Conservation (phyloP, 2,888 invertebrate genomes). For the Meteorus cinctellus region DNA sequence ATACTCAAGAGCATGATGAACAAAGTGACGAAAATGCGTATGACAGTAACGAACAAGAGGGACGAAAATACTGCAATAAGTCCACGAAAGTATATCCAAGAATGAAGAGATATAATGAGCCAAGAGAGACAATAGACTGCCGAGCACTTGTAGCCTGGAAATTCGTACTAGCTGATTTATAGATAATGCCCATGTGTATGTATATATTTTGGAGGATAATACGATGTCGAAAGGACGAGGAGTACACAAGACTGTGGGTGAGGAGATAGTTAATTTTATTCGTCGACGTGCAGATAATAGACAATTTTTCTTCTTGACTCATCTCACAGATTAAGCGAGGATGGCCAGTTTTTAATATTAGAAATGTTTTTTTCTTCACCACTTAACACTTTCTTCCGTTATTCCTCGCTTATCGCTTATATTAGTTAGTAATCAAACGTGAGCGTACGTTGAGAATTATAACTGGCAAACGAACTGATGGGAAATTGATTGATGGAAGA, state of each 20-base stretch:
- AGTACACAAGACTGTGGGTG: slow-evolving; percentile 33
- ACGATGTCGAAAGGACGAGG: not conserved
- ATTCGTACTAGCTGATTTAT: slow-evolving; percentile 64
- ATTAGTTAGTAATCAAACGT: not conserved
- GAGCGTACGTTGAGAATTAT: slow-evolving; percentile 22
- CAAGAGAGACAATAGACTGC: slow-evolving; percentile 73
- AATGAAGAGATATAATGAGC: slow-evolving; percentile 54
- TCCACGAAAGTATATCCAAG: slow-evolving; percentile 27
- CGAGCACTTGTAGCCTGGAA: slow-evolving; percentile 70
- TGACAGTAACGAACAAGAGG: slow-evolving; percentile 18
- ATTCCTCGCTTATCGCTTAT: slow-evolving; percentile 4
- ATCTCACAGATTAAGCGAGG: slow-evolving; percentile 25
- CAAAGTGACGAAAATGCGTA: not conserved
- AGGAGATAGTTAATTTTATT: slow-evolving; percentile 36
- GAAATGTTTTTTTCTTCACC: not conserved
- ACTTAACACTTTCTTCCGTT: not conserved
- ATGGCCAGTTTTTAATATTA: slow-evolving; percentile 36
- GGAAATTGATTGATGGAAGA: not conserved
- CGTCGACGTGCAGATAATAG: slow-evolving; percentile 19
- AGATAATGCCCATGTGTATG: slow-evolving; percentile 21
- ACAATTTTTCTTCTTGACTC: slow-evolving; percentile 20
- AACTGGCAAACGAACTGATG: not conserved
- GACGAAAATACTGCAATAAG: slow-evolving; percentile 29
- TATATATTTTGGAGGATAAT: slow-evolving; percentile 1
- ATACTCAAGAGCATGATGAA: slow-evolving; percentile 21